Evolutionary conservation across 2,797 vertebrate genomes (phyloP).

Genomic region (Thamnophis elegans): DNA sequence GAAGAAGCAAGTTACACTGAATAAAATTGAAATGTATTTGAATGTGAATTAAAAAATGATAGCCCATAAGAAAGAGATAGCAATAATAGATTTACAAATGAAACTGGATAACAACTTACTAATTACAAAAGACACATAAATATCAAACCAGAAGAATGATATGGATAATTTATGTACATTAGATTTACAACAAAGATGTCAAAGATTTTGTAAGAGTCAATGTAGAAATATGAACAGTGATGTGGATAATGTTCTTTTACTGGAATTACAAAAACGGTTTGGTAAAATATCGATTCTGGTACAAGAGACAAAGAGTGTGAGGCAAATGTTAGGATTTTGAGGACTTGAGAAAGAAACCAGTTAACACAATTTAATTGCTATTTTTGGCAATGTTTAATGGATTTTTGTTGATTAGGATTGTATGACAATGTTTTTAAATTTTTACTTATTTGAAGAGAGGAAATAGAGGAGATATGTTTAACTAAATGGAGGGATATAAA

Average conservation of each 20-base stretch:
- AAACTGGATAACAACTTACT: neutral
- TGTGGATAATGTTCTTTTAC: neutral
- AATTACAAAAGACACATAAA: neutral
- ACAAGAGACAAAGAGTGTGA: neutral
- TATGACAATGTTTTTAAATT: neutral
- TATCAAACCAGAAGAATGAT: neutral
- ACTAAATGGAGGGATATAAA: neutral
- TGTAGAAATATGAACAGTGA: neutral
- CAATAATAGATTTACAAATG: neutral
- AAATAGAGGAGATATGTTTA: neutral
- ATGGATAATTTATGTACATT: neutral
- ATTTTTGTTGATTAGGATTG: neutral
- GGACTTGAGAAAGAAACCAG: neutral
- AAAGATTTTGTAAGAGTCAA: neutral
- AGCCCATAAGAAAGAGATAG: neutral
- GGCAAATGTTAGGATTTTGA: neutral
- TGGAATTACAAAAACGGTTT: neutral
- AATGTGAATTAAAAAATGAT: neutral
- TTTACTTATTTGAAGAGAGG: neutral
- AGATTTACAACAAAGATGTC: neutral
- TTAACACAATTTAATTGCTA: neutral
- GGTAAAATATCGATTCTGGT: neutral
- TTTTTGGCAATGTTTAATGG: neutral
- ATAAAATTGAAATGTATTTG: neutral
- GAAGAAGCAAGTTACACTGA: neutral